Evolutionary conservation across 2,113 vertebrate species (phyloP).

Genomic region (Brachionichthys hirsutus): DNA sequence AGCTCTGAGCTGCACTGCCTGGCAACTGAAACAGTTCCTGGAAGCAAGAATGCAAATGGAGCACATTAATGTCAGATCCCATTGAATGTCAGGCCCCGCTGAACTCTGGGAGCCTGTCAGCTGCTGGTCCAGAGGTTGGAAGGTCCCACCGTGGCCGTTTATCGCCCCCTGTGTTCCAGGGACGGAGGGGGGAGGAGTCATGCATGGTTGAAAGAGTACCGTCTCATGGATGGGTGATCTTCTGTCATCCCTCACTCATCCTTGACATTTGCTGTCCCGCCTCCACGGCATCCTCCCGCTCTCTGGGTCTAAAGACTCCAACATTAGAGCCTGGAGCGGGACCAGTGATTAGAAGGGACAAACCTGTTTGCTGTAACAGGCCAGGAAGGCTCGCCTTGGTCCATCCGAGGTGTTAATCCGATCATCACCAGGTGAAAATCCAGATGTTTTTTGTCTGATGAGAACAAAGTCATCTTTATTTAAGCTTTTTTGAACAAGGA

Average conservation of each 20-base stretch:
- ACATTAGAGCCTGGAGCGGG: slow-evolving; percentile 19
- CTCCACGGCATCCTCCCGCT: slow-evolving; percentile 32
- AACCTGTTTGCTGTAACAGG: slow-evolving; percentile 12
- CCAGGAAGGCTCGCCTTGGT: too few species aligned
- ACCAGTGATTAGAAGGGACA: slow-evolving; percentile 24
- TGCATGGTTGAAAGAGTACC: slow-evolving; percentile 1
- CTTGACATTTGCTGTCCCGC: slow-evolving; percentile 30
- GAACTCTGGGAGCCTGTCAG: slow-evolving; percentile 40
- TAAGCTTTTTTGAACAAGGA: too few species aligned
- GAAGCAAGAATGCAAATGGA: slow-evolving; percentile 59
- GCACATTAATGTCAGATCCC: slow-evolving; percentile 45
- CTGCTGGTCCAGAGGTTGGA: slow-evolving; percentile 48
- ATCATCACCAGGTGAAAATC: too few species aligned
- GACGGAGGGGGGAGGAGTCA: not conserved
- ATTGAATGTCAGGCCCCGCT: slow-evolving; percentile 33
- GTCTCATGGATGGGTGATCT: not conserved
- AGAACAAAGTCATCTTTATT: too few species aligned
- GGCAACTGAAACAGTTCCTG: slow-evolving; percentile 47
- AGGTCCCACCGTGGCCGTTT: slow-evolving; percentile 34
- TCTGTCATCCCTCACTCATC: not conserved
- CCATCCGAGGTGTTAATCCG: too few species aligned
- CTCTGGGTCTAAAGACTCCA: slow-evolving; percentile 48
- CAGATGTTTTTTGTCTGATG: too few species aligned
- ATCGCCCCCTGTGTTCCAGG: slow-evolving; percentile 35
- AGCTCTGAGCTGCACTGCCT: slow-evolving; percentile 33